These are phyloP conservation scores for Bovichtus diacanthus DNA, from an alignment of 2,797 vertebrate species.

Conservation along the genomic window DNA sequence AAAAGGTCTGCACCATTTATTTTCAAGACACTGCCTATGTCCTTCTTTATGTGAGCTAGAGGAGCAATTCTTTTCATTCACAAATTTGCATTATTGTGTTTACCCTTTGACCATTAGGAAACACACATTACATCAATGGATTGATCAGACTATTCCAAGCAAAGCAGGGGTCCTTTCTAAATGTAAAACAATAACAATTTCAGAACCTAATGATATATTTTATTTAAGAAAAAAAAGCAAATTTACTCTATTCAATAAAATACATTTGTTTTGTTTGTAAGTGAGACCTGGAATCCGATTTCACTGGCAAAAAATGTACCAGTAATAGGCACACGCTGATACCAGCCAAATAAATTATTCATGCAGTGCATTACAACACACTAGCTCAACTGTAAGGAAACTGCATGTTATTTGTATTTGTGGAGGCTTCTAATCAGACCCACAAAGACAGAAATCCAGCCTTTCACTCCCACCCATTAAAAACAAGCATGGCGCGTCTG, in stretches of 20 bases:
- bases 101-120: slow-evolving; percentile 28
- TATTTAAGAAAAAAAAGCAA: slow-evolving; percentile 3
- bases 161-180: slow-evolving; percentile 13
- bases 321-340: slow-evolving; percentile 35
- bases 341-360: slow-evolving; percentile 68
- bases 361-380: slow-evolving; percentile 65
- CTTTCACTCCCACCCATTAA: slow-evolving; percentile 50
- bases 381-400: slow-evolving; percentile 35
- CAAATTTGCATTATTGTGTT: slow-evolving; percentile 41
- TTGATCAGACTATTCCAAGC: slow-evolving; percentile 10
- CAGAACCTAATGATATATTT: background rate
- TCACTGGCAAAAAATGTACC: slow-evolving; percentile 41
- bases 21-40: background rate
- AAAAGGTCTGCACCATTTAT: slow-evolving; percentile 20
- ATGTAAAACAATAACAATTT: background rate
- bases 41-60: slow-evolving; percentile 18
- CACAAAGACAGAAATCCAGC: slow-evolving; percentile 41
- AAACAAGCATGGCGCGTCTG: slow-evolving; percentile 65
- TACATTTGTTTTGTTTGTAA: slow-evolving; percentile 27
- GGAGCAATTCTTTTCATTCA: slow-evolving; percentile 47
- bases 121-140: slow-evolving; percentile 47
- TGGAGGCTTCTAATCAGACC: slow-evolving; percentile 26
- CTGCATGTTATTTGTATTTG: slow-evolving; percentile 36
- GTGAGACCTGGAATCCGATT: slow-evolving; percentile 32
- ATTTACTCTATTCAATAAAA: background rate